Conservation (phyloP, 1,140 invertebrate species). For the Homalodisca vitripennis region DNA sequence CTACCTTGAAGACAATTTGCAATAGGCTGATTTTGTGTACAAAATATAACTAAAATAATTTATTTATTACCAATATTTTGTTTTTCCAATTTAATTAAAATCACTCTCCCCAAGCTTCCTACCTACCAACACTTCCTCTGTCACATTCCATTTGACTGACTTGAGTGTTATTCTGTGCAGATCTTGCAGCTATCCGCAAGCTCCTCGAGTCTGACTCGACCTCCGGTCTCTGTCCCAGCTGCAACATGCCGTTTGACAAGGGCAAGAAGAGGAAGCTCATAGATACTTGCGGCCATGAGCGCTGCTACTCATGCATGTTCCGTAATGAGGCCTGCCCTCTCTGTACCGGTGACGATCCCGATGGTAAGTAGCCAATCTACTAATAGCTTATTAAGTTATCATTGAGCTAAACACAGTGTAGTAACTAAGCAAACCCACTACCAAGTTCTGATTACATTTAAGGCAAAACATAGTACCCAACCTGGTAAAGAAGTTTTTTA, state of each 20-base stretch:
- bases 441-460: no score
- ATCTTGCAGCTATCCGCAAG: slow-evolving; percentile 69
- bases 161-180: no score
- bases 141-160: slow-evolving; percentile 37
- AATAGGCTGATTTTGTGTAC: no score
- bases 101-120: no score
- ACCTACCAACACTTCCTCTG: background rate
- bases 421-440: background rate
- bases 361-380: slow-evolving; percentile 3
- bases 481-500: no score
- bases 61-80: no score
- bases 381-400: background rate
- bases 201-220: slow-evolving; percentile 62
- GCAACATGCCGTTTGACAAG: slow-evolving; percentile 91
- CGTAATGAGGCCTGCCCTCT: slow-evolving; percentile 87
- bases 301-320: slow-evolving; percentile 93
- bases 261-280: slow-evolving; percentile 92
- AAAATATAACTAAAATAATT: no score
- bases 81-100: no score
- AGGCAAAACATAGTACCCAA: no score
- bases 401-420: background rate
- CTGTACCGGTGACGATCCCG: slow-evolving; percentile 53
- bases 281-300: slow-evolving; percentile 90
- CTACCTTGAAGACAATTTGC: no score
- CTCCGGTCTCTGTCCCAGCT: slow-evolving; percentile 65